Conservation (phyloP, 2,113 vertebrate species). For the Syrrhaptes paradoxus region DNA sequence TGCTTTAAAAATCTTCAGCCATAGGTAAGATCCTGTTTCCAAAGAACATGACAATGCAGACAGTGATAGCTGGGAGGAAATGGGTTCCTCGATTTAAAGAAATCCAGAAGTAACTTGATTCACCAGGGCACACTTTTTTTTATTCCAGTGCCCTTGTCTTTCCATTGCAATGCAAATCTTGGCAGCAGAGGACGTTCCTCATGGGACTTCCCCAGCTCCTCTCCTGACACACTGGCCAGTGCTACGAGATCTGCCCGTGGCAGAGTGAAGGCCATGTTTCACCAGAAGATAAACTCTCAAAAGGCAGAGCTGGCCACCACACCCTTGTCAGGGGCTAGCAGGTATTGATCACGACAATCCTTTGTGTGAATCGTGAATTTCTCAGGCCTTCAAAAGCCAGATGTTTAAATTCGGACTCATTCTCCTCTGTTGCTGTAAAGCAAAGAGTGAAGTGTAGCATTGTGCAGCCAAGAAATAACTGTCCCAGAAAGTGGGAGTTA, state of each 20-base stretch:
- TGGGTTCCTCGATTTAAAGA: not conserved
- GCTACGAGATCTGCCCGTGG: fast-evolving
- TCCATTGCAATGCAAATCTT: not conserved
- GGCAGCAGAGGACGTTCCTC: not conserved
- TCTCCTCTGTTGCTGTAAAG: not conserved
- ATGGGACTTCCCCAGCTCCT: not conserved
- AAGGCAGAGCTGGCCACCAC: not conserved
- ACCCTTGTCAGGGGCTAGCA: not conserved
- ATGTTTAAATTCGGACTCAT: not conserved
- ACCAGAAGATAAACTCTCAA: not conserved
- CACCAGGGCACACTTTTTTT: not conserved
- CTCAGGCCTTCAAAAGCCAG: not conserved
- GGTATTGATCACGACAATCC: not conserved
- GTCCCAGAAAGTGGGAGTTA: not conserved
- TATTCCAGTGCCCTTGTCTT: not conserved
- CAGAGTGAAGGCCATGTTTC: not conserved
- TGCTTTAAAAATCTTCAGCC: not conserved
- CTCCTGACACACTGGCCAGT: fast-evolving
- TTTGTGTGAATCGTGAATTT: not conserved
- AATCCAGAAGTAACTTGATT: not conserved
- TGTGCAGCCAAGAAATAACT: not conserved
- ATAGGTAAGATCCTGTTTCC: not conserved
- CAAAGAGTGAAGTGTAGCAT: not conserved
- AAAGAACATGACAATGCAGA: not conserved
- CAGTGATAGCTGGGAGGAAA: not conserved